These are phyloP conservation scores for Hormaphis cornu DNA, from an alignment of 1,140 invertebrate species.

Conservation along the genomic window DNA sequence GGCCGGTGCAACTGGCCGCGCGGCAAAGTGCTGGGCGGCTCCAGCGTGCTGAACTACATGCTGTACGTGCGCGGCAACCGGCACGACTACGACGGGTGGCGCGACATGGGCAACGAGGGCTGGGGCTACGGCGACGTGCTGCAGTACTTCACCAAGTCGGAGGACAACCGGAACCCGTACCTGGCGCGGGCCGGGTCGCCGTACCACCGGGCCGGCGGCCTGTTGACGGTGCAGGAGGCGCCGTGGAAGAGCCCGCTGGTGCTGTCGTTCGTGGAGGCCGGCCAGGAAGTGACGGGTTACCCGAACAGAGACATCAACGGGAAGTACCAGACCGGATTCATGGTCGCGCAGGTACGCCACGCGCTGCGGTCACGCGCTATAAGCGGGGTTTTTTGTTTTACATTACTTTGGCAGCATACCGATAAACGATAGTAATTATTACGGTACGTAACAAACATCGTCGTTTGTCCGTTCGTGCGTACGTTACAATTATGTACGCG, in stretches of 20 bases:
- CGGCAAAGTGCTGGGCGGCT: slow-evolving; percentile 79
- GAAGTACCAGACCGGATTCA: slow-evolving; percentile 69
- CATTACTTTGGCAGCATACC: too few relatives aligned
- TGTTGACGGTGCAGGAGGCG: slow-evolving; percentile 71
- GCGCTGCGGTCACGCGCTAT: too few relatives aligned
- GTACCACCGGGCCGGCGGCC: slow-evolving; percentile 66
- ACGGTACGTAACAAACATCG: too few relatives aligned
- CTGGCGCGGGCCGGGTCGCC: slow-evolving; percentile 47
- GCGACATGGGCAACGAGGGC: slow-evolving; percentile 64
- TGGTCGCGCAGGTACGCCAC: slow-evolving; percentile 66
- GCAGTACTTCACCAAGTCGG: slow-evolving; percentile 82
- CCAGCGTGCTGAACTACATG: slow-evolving; percentile 90
- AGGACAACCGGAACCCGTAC: slow-evolving; percentile 78
- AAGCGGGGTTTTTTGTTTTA: not conserved
- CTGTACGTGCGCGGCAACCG: slow-evolving; percentile 78
- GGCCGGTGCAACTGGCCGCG: slow-evolving; percentile 73
- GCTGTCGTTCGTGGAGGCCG: slow-evolving; percentile 73
- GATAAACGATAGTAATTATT: too few relatives aligned
- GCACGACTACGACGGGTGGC: slow-evolving; percentile 85
- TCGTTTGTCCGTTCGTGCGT: too few relatives aligned
- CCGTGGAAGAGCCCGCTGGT: slow-evolving; percentile 73
- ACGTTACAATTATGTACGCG: too few relatives aligned
- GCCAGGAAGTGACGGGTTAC: slow-evolving; percentile 70
- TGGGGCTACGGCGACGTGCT: slow-evolving; percentile 85
- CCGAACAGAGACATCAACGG: slow-evolving; percentile 80